These are phyloP conservation scores for Slavum lentiscoides DNA, from an alignment of 2,888 invertebrate species.

Conservation along the genomic window DNA sequence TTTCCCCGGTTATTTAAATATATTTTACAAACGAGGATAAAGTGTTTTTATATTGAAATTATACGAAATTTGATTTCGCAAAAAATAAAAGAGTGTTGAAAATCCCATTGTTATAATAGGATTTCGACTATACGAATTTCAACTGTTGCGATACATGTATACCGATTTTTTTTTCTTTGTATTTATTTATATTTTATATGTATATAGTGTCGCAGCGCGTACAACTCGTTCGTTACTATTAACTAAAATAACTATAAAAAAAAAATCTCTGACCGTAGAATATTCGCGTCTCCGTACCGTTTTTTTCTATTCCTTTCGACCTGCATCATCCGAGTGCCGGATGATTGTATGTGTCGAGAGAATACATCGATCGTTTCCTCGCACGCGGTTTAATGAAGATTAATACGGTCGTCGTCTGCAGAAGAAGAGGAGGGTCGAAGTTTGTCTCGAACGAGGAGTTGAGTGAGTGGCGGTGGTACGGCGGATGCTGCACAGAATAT, in stretches of 20 bases:
- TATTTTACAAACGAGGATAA: too few relatives aligned
- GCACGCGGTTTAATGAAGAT: conserved; percentile 32
- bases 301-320: not conserved
- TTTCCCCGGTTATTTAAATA: too few relatives aligned
- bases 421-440: conserved; percentile 1
- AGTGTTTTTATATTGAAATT: too few relatives aligned
- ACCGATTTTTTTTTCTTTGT: too few relatives aligned
- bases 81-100: too few relatives aligned
- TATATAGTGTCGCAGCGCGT: too few relatives aligned
- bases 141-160: too few relatives aligned
- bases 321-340: not conserved
- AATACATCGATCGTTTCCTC: not conserved
- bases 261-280: not conserved
- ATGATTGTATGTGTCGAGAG: not conserved
- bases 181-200: too few relatives aligned
- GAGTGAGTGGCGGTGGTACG: not conserved
- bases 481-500: not conserved
- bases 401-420: not conserved
- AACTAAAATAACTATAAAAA: not conserved
- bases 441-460: not conserved
- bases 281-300: not conserved
- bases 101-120: too few relatives aligned
- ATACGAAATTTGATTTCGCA: too few relatives aligned
- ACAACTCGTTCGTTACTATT: not conserved
- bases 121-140: too few relatives aligned